These are phyloP conservation scores for Drosophila barbarae DNA, from an alignment of 2,888 invertebrate species.

Conservation along the genomic window DNA sequence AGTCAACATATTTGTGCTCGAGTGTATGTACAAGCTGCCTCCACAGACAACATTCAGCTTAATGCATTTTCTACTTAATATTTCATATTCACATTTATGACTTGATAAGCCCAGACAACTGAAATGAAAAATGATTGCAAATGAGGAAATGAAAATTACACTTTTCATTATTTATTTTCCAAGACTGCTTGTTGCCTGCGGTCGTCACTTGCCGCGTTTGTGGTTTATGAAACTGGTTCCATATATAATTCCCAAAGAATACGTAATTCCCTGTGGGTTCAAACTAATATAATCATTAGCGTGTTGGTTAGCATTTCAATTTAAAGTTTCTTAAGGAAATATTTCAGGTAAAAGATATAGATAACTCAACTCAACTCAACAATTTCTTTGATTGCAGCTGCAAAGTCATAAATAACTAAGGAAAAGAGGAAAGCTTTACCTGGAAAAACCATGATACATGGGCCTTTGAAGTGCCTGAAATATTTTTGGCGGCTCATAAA, in stretches of 20 bases:
- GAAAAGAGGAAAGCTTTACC: background rate
- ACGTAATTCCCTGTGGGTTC: background rate
- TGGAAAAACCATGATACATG: slow-evolving; percentile 4
- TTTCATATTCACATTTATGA: slow-evolving; percentile 15
- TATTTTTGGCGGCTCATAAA: slow-evolving; percentile 11
- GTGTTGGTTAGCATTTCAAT: background rate
- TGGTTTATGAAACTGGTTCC: slow-evolving; percentile 3
- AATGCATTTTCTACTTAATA: slow-evolving; percentile 22
- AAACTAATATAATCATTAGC: background rate
- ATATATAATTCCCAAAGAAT: slow-evolving; percentile 1
- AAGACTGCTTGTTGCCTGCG: slow-evolving; percentile 20
- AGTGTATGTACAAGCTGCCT: background rate
- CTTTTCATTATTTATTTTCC: slow-evolving; percentile 11
- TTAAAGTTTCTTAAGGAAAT: background rate
- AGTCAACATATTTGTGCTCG: background rate
- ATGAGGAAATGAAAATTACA: slow-evolving; percentile 29
- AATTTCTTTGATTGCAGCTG: background rate
- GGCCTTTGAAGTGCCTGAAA: background rate
- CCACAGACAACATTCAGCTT: background rate
- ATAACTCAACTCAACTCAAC: background rate
- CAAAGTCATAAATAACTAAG: slow-evolving; percentile 1
- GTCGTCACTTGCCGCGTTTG: slow-evolving; percentile 12
- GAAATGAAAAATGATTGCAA: slow-evolving; percentile 14
- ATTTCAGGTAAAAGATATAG: background rate
- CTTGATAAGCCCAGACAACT: slow-evolving; percentile 14